Percentiles rank a stretch among this genome's conserved stretches.
Evolutionary conservation across 2,888 invertebrate genomes (phyloP).

Genomic region (Meloe dianella): DNA sequence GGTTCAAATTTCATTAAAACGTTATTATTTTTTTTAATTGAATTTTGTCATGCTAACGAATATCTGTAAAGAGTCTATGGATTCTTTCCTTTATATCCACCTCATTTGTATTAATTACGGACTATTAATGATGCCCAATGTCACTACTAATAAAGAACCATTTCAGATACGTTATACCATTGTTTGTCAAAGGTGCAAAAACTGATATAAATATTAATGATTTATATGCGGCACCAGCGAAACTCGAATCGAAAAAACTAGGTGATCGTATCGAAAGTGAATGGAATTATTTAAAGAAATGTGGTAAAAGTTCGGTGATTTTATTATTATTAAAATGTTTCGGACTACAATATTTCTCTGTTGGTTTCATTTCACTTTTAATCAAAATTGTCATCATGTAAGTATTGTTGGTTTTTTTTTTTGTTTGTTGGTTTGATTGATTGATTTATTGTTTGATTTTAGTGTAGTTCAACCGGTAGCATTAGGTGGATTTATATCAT

Average conservation of each 20-base stretch:
- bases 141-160: background rate
- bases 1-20: too few relatives aligned
- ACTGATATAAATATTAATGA: background rate
- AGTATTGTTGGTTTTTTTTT: background rate
- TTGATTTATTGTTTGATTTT: background rate
- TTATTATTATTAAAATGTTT: background rate
- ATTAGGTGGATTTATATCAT: background rate
- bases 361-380: background rate
- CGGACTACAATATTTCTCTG: background rate
- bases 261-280: background rate
- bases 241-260: background rate
- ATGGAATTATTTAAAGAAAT: background rate
- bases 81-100: too few relatives aligned
- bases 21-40: too few relatives aligned
- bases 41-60: too few relatives aligned
- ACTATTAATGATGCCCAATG: too few relatives aligned
- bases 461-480: background rate
- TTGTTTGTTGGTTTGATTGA: background rate
- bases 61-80: too few relatives aligned
- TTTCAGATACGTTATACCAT: background rate
- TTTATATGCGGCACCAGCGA: background rate
- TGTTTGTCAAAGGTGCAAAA: background rate
- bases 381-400: background rate
- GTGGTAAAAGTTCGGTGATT: background rate
- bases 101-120: too few relatives aligned